A percentile compares a stretch with the other conserved stretches of the same genome.
Evolutionary conservation across 1,140 invertebrate genomes (phyloP).

Genomic region (Drosophila sproati): DNA sequence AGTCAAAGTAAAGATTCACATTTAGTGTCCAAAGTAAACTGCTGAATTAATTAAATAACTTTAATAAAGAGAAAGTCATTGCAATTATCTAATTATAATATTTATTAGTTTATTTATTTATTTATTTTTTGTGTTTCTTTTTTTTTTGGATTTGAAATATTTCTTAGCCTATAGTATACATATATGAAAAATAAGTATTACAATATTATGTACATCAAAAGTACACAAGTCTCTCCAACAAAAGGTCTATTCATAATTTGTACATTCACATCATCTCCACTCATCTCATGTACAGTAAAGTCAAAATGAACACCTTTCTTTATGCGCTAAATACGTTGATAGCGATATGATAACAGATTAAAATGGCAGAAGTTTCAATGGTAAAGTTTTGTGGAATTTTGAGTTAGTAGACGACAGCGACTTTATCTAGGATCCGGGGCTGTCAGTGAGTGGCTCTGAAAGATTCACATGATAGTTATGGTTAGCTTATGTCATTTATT

Average conservation of each 20-base stretch:
- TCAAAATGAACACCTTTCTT: slow-evolving; percentile 73
- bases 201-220: slow-evolving; percentile 34
- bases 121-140: slow-evolving; percentile 36
- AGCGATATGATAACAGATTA: slow-evolving; percentile 56
- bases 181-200: slow-evolving; percentile 57
- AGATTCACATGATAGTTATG: slow-evolving; percentile 57
- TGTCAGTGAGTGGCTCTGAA: slow-evolving; percentile 67
- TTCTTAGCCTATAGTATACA: slow-evolving; percentile 67
- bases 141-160: slow-evolving; percentile 57
- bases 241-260: slow-evolving; percentile 52
- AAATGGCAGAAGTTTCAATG: slow-evolving; percentile 70
- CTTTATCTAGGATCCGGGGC: slow-evolving; percentile 58
- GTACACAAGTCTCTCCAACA: slow-evolving; percentile 56
- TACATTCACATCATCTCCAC: slow-evolving; percentile 26
- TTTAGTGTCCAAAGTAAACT: no score
- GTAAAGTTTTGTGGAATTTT: slow-evolving; percentile 68
- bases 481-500: slow-evolving; percentile 7
- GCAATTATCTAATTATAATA: neutral
- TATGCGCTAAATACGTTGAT: slow-evolving; percentile 64
- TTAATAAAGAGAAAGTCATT: neutral
- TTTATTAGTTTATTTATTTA: neutral
- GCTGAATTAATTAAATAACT: no score
- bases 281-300: slow-evolving; percentile 43
- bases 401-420: slow-evolving; percentile 69
- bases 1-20: no score